Base-by-base conservation (phyloP, 2,888 invertebrate genomes). In the Eupithecia insigniata region DNA sequence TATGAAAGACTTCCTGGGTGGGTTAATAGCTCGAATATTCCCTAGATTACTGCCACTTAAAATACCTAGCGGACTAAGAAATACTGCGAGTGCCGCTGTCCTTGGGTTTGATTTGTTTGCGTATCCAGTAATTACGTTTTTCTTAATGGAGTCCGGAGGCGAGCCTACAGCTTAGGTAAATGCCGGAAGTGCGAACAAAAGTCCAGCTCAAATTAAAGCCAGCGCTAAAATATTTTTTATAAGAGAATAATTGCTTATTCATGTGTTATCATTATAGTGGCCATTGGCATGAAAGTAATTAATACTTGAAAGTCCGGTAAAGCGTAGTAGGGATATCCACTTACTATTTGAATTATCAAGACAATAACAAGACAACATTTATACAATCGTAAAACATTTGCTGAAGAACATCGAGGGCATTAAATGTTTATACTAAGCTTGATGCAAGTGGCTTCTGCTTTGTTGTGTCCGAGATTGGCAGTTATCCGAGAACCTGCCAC, bases 31-130 rank as follows among this genome's bases (percentile, higher is more conserved):
- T 76, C 65, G 72, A 78, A 76, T 74, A 74, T 73, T 74, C 72
- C 73, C 84, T 83, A 87, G 86, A 90, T 89, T 88, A 84, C 86
- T 83, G 81, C 84, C 86, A 88, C 89, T 91, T 90, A 87, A 89
- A 80, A 92, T 91, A 91, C 89, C 86, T 88, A 87, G 84, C 87
- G 85, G 86, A 80, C 78, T 77, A 78, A 80, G 80, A 80, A 81
- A 88, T 86, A 82, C 84, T 82, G 76, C 75, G 80, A 79, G 79
- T 79, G 80, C 66, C 73, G 69, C 80, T 82, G 84, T 87, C 85
- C 87, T 83, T 82, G 81, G 79, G 79, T 80, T 79, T 85, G 83
- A 88, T 91, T 89, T 89, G 87, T 90, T 85, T 88, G 87, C 84
- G 82, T 82, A 82, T 80, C 74, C 70, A 74, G 85, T 86, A 88